A percentile compares a stretch with the other conserved stretches of the same genome.
These are phyloP conservation scores for Triplophysa bombifrons DNA, from an alignment of 2,797 vertebrate species.

Conservation along the genomic window DNA sequence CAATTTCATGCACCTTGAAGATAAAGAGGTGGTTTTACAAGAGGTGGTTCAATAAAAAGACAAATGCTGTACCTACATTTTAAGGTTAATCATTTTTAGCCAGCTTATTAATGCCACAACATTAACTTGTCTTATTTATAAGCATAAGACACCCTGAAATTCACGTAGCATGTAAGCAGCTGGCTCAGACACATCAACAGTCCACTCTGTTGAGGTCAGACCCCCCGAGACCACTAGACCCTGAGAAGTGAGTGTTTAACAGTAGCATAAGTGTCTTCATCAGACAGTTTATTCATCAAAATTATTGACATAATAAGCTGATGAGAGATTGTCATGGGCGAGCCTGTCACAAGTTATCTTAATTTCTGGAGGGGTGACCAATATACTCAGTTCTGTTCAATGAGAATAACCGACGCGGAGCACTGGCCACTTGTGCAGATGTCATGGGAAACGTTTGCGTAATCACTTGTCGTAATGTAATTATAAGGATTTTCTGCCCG, in stretches of 20 bases:
- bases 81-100: background rate
- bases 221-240: slow-evolving; percentile 43
- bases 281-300: slow-evolving; percentile 39
- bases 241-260: slow-evolving; percentile 48
- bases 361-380: slow-evolving; percentile 3
- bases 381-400: background rate
- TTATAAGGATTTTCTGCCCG: slow-evolving; percentile 9
- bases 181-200: slow-evolving; percentile 42
- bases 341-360: background rate
- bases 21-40: background rate
- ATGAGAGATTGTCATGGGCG: slow-evolving; percentile 27
- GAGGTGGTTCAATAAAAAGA: too few species aligned
- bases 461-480: slow-evolving; percentile 15
- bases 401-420: background rate
- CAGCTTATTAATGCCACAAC: background rate
- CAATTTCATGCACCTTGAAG: too few species aligned
- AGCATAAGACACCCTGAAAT: slow-evolving; percentile 6
- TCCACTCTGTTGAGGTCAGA: slow-evolving; percentile 43
- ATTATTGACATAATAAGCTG: slow-evolving; percentile 39
- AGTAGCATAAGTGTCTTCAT: slow-evolving; percentile 36
- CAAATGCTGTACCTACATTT: background rate
- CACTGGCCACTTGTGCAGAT: slow-evolving; percentile 5
- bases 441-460: slow-evolving; percentile 21
- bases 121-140: background rate
- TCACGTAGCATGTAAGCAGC: slow-evolving; percentile 27